Evolutionary conservation across 2,888 invertebrate species (phyloP), one percentile per base, ranked within the genome.

Genomic region (Tholera decimalis): DNA sequence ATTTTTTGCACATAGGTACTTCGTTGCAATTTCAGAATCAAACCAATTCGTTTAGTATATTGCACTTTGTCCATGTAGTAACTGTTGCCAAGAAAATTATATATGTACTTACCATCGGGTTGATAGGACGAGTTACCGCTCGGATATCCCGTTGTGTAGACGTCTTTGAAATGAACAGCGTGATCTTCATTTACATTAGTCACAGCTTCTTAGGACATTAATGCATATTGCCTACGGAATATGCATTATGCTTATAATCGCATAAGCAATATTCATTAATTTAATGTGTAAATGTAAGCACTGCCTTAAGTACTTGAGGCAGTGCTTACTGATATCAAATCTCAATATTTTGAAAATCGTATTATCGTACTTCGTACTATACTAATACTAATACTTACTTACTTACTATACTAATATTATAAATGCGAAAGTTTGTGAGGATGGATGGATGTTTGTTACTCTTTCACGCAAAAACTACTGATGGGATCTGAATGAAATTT

Each of bases 11-110:
- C 1, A 9, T 24, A 24, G 9, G 15, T 13, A n/a, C 8, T 46
- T 37, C 24, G 7, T 15, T 28, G 35, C 7, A 1, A n/a, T 61
- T 11, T 43, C 6, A 53, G 11, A 44, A 46, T 66, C n/a, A 0
- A 26, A 46, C 13, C 3, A 39, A 37, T 33, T 51, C 4, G 15
- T 43, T 44, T 63, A 0, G 26, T n/a, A 11, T 24, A 63, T 26
- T 49, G 18, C 8, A 28, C 22, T 35, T 18, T 9, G 28, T 35
- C 15, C 5, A 35, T 28, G 18, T 22, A 22, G 7, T 28, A 3
- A 5, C 8, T n/a, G 13, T 28, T 22, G 22, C 22, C 28, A 37
- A 20, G 18, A 37, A 44, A 6, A 44, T 43, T 0, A 0, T 7
- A 1, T 6, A 26, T 20, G 9, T 24, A 26, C 1, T n/a, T 33